Evolutionary conservation across 2,888 invertebrate genomes (phyloP), one percentile per base, ranked within the genome.

Genomic region (Idaea aversata): DNA sequence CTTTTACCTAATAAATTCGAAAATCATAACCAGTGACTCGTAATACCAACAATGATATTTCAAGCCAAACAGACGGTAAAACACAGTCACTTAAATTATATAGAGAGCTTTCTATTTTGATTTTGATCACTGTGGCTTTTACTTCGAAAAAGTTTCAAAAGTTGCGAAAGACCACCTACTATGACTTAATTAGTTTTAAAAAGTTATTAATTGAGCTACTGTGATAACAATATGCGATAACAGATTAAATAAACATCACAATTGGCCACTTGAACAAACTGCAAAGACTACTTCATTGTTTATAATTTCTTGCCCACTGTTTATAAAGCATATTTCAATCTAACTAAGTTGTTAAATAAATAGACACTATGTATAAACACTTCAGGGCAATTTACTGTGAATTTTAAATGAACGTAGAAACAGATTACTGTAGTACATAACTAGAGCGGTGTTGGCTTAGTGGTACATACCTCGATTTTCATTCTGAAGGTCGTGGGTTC

Each of bases 161-260:
- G 25, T 25, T 3, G 25, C 25, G 25, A 25, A 25, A 10, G 47
- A 47, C 25, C 25, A 47, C 13, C 47, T 47, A 47, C 47, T 5
- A 5, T 47, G 47, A 47, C 5, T 47, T 7, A 10, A 7, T 36
- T 47, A 5, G 13, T 13, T 47, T 10, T 6, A 47, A 47, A 10
- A 47, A 47, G 6, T 47, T 47, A 47, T 47, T 47, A 10, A 47
- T 47, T 47, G 47, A 47, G 10, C 47, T 47, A 47, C 10, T 47
- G 47, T 47, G 10, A 47, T 47, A 47, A 47, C 10, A 47, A 47
- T 47, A 10, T 6, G 10, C 10, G 10, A 47, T 47, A 47, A 7
- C 47, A 16, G 62, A 62, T n/a, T 47, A 65, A 58, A 34, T 57
- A 57, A 65, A 66, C 16, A 13, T 13, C 6, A 7, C 25, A 66